phyloP scores from a whole-genome alignment of 2,797 vertebrate genomes.

The Uromys caudimaculatus region DNA sequence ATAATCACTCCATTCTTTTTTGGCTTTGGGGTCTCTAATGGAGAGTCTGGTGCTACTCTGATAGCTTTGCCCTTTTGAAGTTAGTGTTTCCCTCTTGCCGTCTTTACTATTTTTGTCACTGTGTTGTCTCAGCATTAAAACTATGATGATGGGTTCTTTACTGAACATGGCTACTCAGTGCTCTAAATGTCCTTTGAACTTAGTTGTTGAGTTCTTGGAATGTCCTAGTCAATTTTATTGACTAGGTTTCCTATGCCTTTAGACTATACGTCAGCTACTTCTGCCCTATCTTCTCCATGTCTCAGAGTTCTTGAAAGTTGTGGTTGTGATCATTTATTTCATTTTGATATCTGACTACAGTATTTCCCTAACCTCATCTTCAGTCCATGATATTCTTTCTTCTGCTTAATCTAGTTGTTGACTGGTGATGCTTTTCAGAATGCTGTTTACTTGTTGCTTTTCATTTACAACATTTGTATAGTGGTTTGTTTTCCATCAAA shows the following conservation, averaged over 20 bases:
- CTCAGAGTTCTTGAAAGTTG: neutral
- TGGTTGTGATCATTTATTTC: neutral
- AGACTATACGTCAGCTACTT: neutral
- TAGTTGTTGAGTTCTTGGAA: neutral
- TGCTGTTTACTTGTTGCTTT: neutral
- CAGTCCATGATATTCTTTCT: neutral
- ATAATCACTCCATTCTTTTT: neutral
- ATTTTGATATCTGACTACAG: neutral
- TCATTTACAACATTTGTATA: neutral
- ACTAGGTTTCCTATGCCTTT: neutral
- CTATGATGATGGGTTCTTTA: neutral
- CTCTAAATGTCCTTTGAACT: neutral
- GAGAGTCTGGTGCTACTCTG: neutral
- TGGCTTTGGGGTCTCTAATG: neutral
- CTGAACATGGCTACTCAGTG: neutral
- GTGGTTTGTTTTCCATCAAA: neutral
- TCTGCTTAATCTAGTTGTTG: neutral
- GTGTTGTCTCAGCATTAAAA: neutral
- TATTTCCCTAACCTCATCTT: neutral
- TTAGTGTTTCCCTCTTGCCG: neutral
- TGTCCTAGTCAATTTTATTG: neutral
- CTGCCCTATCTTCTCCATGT: neutral
- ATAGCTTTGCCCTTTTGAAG: neutral
- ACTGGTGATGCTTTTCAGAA: neutral
- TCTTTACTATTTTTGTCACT: neutral